Evolutionary conservation across 2,113 vertebrate genomes (phyloP), one percentile per base, ranked within the genome.

Genomic region (Sitta europaea): DNA sequence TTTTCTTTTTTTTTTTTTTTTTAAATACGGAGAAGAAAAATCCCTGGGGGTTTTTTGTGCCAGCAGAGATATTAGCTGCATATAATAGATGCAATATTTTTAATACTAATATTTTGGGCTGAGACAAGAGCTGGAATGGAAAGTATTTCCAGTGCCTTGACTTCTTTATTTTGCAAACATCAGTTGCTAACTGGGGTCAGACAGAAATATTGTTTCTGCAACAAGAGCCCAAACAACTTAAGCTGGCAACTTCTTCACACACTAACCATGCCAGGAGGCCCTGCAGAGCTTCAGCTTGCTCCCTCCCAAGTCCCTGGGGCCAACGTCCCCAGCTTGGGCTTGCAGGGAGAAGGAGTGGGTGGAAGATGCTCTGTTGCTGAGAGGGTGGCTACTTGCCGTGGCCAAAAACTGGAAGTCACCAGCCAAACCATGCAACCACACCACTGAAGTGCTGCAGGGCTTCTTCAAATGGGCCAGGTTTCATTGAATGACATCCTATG

Each of bases 121-220:
- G 95, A 91, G 94, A 96, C 94, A 77, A 93, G 95, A 91, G 88
- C 0, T 15, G 88, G 96, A 97, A 96, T 95, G 92, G 96, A 97
- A 97, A 97, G 82, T 95, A 96, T 97, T 97, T 96, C 92, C 92
- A 97, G 88, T 80, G 96, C 92, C 91, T 96, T 95, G 96, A 92
- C 96, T 96, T 97, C 95, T 96, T 93, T 96, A 97, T 96, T 97
- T 96, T 96, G 95, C 96, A 97, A 97, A 97, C 96, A 96, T 96
- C 92, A 96, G 95, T 96, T 97, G 95, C 96, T 96, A 96, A 92
- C 95, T 81, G 92, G 94, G 95, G 90, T 96, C 96, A 96, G 96
- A 96, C 92, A 96, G 96, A 97, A 96, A 97, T 90, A 96, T 78
- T 96, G 95, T 95, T 96, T 91, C 94, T 95, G 96, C 95, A 97